These are phyloP conservation scores for Lutjanus erythropterus DNA, from an alignment of 2,113 vertebrate species.

Conservation along the genomic window DNA sequence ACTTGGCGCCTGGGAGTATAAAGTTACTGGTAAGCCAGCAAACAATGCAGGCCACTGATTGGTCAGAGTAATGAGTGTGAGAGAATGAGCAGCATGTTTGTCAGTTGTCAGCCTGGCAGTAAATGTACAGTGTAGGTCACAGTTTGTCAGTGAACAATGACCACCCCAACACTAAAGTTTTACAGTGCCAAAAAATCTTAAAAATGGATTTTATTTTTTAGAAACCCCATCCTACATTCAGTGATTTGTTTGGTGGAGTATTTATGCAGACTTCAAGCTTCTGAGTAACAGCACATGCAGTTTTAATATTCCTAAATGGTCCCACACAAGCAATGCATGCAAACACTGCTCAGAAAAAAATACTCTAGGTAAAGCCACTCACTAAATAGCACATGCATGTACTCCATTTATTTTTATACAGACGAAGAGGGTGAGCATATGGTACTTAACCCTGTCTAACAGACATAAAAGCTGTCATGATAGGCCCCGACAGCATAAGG, in stretches of 20 bases:
- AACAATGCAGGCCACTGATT: too few relatives aligned
- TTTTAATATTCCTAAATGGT: background rate
- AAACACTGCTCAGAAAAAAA: background rate
- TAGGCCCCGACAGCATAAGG: slow-evolving; percentile 16
- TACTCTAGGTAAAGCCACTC: background rate
- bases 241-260: background rate
- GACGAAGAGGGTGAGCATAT: slow-evolving; percentile 1
- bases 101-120: too few relatives aligned
- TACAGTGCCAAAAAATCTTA: background rate
- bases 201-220: background rate
- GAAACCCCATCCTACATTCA: background rate
- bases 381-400: background rate
- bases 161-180: background rate
- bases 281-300: background rate
- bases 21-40: too few relatives aligned
- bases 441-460: slow-evolving; percentile 41
- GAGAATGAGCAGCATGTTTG: too few relatives aligned
- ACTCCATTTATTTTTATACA: slow-evolving; percentile 12
- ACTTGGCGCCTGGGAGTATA: too few relatives aligned
- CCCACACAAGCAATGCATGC: background rate
- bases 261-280: background rate
- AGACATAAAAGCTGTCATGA: slow-evolving; percentile 38
- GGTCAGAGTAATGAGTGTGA: too few relatives aligned
- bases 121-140: too few relatives aligned
- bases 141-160: too few relatives aligned